Evolutionary conservation across 2,113 vertebrate genomes (phyloP).

Genomic region (Galbula dea): DNA sequence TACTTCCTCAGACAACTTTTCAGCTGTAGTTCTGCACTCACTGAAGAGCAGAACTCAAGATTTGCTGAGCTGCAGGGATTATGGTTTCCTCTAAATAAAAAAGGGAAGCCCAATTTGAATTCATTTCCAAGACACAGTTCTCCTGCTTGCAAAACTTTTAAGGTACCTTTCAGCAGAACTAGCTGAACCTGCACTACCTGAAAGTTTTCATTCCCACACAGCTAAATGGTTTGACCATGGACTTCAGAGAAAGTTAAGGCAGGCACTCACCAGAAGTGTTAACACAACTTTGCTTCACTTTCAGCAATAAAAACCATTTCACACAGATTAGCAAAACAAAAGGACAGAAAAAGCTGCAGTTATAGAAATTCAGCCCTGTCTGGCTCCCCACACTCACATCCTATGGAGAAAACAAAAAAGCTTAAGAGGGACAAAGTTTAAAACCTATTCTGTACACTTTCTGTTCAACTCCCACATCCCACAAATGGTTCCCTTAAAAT

Average conservation of each 20-base stretch:
- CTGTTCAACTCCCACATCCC: neutral
- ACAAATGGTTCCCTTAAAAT: neutral
- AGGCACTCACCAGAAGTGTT: neutral
- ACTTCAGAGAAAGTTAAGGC: neutral
- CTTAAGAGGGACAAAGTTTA: neutral
- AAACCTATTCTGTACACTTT: neutral
- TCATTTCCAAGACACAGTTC: neutral
- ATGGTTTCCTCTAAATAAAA: neutral
- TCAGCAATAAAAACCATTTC: neutral
- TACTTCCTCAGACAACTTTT: neutral
- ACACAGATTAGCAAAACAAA: neutral
- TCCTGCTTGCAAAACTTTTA: neutral
- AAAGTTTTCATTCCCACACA: conserved; percentile 7
- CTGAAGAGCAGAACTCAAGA: neutral
- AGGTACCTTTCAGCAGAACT: neutral
- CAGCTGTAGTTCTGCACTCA: neutral
- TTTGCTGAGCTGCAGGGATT: neutral
- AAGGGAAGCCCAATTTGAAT: neutral
- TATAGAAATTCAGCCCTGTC: neutral
- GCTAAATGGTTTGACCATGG: neutral
- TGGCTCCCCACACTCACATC: neutral
- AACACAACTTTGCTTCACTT: neutral
- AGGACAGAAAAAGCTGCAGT: neutral
- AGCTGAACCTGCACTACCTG: conserved; percentile 39
- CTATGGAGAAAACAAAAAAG: neutral